phyloP scores from a whole-genome alignment of 2,797 vertebrate genomes.

The Sarcoramphus papa region DNA sequence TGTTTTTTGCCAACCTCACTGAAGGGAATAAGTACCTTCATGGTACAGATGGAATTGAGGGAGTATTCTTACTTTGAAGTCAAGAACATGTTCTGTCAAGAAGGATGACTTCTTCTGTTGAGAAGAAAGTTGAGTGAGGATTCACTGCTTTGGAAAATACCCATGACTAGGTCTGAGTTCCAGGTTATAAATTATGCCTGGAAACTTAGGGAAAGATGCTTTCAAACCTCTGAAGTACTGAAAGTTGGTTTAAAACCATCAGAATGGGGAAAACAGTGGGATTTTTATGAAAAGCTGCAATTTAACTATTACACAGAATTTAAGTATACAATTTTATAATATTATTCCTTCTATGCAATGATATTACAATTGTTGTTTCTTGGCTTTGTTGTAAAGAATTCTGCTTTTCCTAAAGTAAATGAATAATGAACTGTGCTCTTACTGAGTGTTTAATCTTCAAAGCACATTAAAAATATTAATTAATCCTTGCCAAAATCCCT shows the following conservation, averaged over 20 bases:
- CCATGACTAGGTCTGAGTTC: neutral
- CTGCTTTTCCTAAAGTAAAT: neutral
- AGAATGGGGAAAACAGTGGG: neutral
- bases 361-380: neutral
- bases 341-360: neutral
- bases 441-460: neutral
- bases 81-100: neutral
- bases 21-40: neutral
- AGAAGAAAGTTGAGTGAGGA: neutral
- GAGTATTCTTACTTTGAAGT: neutral
- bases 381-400: neutral
- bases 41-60: neutral
- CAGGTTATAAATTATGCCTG: neutral
- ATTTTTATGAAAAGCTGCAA: neutral
- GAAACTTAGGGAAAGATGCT: neutral
- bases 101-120: neutral
- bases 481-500: neutral
- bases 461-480: constrained; percentile 16
- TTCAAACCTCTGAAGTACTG: neutral
- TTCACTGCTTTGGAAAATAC: neutral
- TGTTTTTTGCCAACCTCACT: neutral
- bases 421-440: neutral
- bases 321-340: neutral
- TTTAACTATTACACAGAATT: neutral
- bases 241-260: neutral